phyloP scores from a whole-genome alignment of 2,113 vertebrate species.

The Podilymbus podiceps region DNA sequence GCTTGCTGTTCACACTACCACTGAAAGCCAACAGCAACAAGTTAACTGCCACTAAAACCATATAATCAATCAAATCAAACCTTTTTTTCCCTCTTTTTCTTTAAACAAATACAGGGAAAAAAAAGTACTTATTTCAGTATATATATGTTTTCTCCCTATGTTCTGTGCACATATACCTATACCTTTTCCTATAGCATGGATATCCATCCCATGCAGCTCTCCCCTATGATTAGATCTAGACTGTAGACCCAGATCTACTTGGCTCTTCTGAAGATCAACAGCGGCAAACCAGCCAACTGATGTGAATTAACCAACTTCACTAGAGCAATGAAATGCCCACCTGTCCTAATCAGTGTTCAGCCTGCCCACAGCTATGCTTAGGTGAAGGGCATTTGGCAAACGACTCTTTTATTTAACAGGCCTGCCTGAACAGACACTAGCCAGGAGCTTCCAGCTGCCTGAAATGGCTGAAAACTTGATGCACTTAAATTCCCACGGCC shows the following conservation, averaged over 20 bases:
- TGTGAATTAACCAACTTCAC: background rate
- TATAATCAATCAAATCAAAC: background rate
- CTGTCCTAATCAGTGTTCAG: background rate
- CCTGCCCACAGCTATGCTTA: background rate
- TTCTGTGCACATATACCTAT: background rate
- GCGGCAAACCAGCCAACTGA: background rate
- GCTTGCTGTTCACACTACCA: background rate
- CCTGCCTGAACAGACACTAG: background rate
- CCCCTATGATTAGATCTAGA: background rate
- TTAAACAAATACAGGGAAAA: background rate
- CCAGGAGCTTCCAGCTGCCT: background rate
- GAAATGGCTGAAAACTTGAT: background rate
- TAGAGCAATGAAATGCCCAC: background rate
- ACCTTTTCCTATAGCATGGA: background rate
- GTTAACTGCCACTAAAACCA: background rate
- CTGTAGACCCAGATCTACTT: background rate
- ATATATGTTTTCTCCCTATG: background rate
- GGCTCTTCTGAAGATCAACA: background rate
- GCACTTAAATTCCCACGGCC: background rate
- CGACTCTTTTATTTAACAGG: background rate
- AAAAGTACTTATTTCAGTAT: background rate
- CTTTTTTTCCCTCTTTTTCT: background rate
- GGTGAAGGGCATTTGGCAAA: background rate
- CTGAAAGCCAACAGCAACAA: background rate
- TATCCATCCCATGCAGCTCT: background rate